phyloP scores from a whole-genome alignment of 2,113 vertebrate genomes.

The Pomatostomus ruficeps region DNA sequence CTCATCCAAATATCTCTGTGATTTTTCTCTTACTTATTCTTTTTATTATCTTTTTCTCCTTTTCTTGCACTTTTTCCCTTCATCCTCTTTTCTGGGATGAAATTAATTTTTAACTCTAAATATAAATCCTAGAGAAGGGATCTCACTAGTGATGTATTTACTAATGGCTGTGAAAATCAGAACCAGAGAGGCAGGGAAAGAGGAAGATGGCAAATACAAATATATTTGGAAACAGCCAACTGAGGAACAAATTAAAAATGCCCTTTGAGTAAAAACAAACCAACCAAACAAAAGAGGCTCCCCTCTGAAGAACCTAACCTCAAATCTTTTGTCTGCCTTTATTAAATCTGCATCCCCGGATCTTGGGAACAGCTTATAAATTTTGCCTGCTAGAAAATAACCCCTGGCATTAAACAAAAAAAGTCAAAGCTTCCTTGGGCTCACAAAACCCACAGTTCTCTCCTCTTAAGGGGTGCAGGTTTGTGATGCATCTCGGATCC shows the following conservation, averaged over 20 bases:
- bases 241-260: constrained; percentile 54
- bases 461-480: not conserved
- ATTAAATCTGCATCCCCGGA: constrained; percentile 39
- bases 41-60: not conserved
- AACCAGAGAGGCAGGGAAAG: constrained; percentile 45
- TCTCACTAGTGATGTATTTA: constrained; percentile 16
- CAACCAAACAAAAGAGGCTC: constrained; percentile 56
- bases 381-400: constrained; percentile 34
- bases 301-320: constrained; percentile 46
- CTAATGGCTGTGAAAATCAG: constrained; percentile 48
- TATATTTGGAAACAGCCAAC: constrained; percentile 56
- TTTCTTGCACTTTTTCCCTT: not conserved
- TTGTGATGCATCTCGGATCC: not conserved
- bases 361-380: constrained; percentile 40
- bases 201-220: constrained; percentile 51
- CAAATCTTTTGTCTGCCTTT: constrained; percentile 59
- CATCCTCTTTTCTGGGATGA: not conserved
- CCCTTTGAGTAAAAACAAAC: constrained; percentile 51
- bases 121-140: constrained; percentile 31
- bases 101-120: constrained; percentile 37
- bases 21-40: not conserved
- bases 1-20: not conserved
- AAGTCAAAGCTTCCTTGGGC: not conserved
- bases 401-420: constrained; percentile 19
- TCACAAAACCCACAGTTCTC: not conserved